Evolutionary conservation across 2,888 invertebrate genomes (phyloP).

Genomic region (Hipparchia semele): DNA sequence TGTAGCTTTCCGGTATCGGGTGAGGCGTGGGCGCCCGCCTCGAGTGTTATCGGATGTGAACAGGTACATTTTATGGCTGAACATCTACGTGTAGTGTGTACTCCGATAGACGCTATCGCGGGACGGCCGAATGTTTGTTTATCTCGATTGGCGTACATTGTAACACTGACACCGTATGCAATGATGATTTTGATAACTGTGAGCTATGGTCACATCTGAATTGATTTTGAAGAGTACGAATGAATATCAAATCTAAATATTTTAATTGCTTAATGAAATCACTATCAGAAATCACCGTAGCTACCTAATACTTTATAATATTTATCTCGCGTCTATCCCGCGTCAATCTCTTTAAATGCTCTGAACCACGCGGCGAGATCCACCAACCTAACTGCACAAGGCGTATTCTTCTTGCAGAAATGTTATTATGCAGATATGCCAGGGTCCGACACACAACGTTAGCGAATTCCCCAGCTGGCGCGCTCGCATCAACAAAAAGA

Average conservation of each 20-base stretch:
- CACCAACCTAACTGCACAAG: too few species aligned
- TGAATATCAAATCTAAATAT: not conserved
- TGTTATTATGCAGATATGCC: too few species aligned
- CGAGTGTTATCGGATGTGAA: constrained; percentile 37
- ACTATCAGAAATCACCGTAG: not conserved
- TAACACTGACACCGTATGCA: not conserved
- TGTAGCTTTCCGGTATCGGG: not conserved
- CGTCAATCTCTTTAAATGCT: too few species aligned
- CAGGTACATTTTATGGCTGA: constrained; percentile 33
- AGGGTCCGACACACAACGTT: too few species aligned
- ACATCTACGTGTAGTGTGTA: constrained; percentile 30
- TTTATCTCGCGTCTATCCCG: too few species aligned
- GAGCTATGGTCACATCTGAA: not conserved
- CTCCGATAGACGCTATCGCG: constrained; percentile 32
- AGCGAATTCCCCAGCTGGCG: constrained; percentile 11
- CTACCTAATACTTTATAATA: too few species aligned
- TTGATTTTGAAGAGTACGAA: not conserved
- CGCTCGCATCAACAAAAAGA: constrained; percentile 24
- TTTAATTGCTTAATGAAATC: not conserved
- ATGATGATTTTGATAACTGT: not conserved
- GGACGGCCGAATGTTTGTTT: constrained; percentile 17
- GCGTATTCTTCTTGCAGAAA: too few species aligned
- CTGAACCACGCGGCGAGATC: too few species aligned
- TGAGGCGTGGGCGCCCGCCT: constrained; percentile 34
- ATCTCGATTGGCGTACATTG: constrained; percentile 16